These are phyloP conservation scores for Micromys minutus DNA, from an alignment of 2,113 vertebrate genomes.

Conservation along the genomic window DNA sequence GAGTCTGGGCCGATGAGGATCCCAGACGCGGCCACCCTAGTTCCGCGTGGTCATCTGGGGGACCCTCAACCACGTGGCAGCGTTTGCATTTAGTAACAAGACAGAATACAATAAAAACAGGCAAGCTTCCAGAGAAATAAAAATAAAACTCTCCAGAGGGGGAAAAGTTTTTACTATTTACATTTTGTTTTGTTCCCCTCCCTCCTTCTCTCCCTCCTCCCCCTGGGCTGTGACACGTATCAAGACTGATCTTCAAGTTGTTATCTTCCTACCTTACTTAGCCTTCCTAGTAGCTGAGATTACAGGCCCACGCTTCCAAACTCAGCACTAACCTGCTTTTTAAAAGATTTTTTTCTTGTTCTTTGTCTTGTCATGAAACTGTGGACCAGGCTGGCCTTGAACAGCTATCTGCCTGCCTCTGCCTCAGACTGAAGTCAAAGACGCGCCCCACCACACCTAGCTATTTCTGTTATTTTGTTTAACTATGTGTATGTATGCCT, in stretches of 20 bases:
- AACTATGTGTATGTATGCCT: background rate
- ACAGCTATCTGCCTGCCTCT: background rate
- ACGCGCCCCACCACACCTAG: background rate
- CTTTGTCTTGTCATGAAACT: background rate
- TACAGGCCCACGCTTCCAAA: background rate
- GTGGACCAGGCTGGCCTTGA: background rate
- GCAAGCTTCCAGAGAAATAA: background rate
- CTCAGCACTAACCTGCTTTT: background rate
- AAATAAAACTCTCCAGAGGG: background rate
- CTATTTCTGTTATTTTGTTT: background rate
- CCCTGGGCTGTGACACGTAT: background rate
- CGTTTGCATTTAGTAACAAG: constrained; percentile 21
- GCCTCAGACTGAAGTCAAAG: background rate
- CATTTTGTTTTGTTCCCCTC: background rate
- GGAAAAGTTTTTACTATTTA: too few relatives aligned
- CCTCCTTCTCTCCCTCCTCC: too few relatives aligned
- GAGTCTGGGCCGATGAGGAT: background rate
- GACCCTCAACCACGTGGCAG: constrained; percentile 12
- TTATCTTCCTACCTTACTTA: too few relatives aligned
- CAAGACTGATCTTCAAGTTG: background rate
- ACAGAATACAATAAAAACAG: background rate
- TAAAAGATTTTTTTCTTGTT: background rate
- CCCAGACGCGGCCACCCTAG: background rate
- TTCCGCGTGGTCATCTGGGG: background rate
- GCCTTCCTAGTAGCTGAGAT: background rate